Evolutionary conservation across 2,797 vertebrate genomes (phyloP).

Genomic region (Sebastes itinus): DNA sequence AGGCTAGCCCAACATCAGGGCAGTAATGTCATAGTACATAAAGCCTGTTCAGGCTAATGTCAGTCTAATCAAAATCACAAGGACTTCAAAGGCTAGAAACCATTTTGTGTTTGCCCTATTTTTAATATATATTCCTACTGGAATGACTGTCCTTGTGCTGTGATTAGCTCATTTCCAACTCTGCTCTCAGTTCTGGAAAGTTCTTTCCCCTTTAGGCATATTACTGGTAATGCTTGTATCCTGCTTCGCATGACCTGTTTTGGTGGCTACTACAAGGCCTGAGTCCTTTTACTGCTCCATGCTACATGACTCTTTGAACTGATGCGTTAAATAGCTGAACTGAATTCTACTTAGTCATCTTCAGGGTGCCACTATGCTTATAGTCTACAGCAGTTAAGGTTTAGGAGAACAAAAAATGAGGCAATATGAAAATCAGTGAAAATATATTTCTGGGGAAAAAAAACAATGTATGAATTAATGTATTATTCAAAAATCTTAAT

Average conservation of each 20-base stretch:
- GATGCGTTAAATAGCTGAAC: slow-evolving; percentile 28
- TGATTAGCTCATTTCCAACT: not conserved
- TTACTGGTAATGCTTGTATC: slow-evolving; percentile 5
- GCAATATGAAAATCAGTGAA: not conserved
- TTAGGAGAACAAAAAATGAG: not conserved
- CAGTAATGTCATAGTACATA: not conserved
- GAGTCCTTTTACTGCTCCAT: slow-evolving; percentile 2
- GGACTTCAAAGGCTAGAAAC: not conserved
- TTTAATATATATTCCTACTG: not conserved
- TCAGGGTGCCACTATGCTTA: not conserved
- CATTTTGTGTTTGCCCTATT: not conserved
- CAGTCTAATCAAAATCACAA: not conserved
- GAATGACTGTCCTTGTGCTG: not conserved
- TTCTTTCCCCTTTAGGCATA: not conserved
- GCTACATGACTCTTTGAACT: slow-evolving; percentile 25
- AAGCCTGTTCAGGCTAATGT: not conserved
- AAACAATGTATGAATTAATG: not conserved
- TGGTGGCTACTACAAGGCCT: not conserved
- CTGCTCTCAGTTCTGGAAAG: not conserved
- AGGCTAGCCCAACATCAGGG: not conserved
- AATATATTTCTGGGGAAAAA: not conserved
- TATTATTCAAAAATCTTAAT: not conserved
- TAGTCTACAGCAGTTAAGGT: not conserved
- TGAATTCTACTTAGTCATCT: slow-evolving; percentile 6
- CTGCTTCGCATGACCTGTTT: slow-evolving; percentile 46